Evolutionary conservation across 2,113 vertebrate genomes (phyloP).

Genomic region (Myanophis thanlyinensis): DNA sequence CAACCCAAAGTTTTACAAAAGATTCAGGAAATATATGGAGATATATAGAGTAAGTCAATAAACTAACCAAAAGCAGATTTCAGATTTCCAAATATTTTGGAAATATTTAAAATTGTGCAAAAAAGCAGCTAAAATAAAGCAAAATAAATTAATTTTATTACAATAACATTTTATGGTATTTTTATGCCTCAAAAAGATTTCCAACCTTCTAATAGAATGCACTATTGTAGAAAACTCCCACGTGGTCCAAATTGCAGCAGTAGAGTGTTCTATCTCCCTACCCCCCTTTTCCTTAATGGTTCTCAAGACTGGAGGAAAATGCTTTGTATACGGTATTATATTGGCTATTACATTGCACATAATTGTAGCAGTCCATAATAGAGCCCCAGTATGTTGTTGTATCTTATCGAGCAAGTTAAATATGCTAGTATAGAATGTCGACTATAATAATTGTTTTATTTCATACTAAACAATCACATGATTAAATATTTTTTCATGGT

Average conservation of each 20-base stretch:
- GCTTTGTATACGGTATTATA: neutral
- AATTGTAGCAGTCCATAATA: neutral
- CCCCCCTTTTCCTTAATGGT: neutral
- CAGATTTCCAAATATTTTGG: neutral
- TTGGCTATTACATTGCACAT: neutral
- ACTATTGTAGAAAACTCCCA: neutral
- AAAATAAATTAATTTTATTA: neutral
- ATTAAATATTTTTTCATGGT: slow-evolving; percentile 1
- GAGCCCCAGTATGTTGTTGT: neutral
- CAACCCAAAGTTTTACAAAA: neutral
- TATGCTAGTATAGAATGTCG: neutral
- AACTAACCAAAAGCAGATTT: neutral
- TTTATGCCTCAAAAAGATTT: neutral
- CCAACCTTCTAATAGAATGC: neutral
- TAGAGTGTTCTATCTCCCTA: neutral
- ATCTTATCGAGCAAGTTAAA: neutral
- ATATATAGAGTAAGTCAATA: neutral
- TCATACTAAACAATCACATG: neutral
- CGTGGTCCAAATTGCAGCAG: neutral
- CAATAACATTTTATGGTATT: neutral
- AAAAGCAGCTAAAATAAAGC: neutral
- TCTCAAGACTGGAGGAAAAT: neutral
- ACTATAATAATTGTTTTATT: neutral
- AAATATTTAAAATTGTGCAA: neutral
- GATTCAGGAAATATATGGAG: neutral